Evolutionary conservation across 2,797 vertebrate genomes (phyloP), one percentile per base, ranked within the genome.

Genomic region (Melanotaenia nigrans): DNA sequence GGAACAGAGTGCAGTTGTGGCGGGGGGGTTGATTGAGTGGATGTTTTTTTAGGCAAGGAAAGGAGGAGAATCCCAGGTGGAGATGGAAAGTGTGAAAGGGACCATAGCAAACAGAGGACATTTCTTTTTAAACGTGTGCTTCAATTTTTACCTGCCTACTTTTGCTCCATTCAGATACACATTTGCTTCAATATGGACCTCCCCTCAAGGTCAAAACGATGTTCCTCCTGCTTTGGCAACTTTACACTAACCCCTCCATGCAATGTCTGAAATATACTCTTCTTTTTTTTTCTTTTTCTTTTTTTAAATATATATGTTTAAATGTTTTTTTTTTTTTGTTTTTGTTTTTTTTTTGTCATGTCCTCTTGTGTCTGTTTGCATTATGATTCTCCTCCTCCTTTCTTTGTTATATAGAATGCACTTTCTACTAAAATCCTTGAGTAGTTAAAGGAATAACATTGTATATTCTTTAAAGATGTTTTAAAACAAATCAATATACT

Each of bases 401-500:
- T 94, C 93, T 91, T 94, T 90, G 94, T 94, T 92, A 91, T 89
- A 95, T 93, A 93, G 93, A 95, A 96, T 95, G 95, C 96, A 96
- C 95, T 96, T 96, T 96, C 94, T 91, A 94, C 93, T 96, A 95
- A 94, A 95, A 94, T 90, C 71, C 92, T 93, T 93, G 91, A 93
- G 92, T 95, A 95, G 95, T 91, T 92, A 91, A 65, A 90, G 91
- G 92, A 92, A 93, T 93, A 94, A 92, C 92, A 91, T 91, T 93
- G 94, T 93, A 92, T 93, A 92, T 94, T 93, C 92, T 92, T 93
- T 93, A 94, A 93, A 95, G 93, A 94, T 94, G 93, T 94, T 94
- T 94, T 92, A 91, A 92, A 90, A 93, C 53, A 93, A 89, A 89
- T 89, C 88, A 83, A 90, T 91, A 92, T 94, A 93, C 91, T 94